Percentiles rank a stretch among this genome's conserved stretches.
Evolutionary conservation across 2,888 invertebrate genomes (phyloP).

Genomic region (Copidosoma aretas): DNA sequence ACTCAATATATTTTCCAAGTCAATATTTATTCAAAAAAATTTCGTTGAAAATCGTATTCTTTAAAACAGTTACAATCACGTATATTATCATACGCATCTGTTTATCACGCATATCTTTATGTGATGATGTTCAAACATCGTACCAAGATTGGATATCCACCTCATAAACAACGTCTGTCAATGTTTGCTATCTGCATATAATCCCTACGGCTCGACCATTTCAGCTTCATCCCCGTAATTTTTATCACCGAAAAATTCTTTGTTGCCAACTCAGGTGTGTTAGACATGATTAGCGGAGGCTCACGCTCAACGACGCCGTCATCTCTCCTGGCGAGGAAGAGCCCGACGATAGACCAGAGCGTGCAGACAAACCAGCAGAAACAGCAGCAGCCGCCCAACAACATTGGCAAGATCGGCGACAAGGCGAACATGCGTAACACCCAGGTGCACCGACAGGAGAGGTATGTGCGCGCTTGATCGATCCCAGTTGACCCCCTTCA

Average conservation of each 20-base stretch:
- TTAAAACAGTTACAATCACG: no score
- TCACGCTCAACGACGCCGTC: constrained; percentile 86
- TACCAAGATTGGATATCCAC: not conserved
- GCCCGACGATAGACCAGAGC: constrained; percentile 85
- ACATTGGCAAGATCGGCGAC: constrained; percentile 55
- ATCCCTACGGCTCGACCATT: not conserved
- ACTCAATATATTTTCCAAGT: no score
- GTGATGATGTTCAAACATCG: not conserved
- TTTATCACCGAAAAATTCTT: not conserved
- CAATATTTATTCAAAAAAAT: no score
- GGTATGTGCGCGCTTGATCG: constrained; percentile 44
- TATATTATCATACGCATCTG: not conserved
- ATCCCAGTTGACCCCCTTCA: no score
- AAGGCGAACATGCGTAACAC: constrained; percentile 52
- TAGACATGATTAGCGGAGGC: constrained; percentile 76
- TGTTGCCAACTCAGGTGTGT: constrained; percentile 61
- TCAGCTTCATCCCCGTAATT: not conserved
- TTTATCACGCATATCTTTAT: not conserved
- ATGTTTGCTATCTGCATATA: not conserved
- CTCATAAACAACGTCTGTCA: not conserved
- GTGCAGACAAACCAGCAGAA: constrained; percentile 71
- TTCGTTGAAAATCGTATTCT: no score
- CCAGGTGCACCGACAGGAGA: constrained; percentile 55
- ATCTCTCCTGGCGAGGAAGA: constrained; percentile 75
- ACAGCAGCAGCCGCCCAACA: constrained; percentile 55